These are phyloP conservation scores for Diglossa cyanea DNA, from an alignment of 2,797 vertebrate genomes.

Conservation along the genomic window DNA sequence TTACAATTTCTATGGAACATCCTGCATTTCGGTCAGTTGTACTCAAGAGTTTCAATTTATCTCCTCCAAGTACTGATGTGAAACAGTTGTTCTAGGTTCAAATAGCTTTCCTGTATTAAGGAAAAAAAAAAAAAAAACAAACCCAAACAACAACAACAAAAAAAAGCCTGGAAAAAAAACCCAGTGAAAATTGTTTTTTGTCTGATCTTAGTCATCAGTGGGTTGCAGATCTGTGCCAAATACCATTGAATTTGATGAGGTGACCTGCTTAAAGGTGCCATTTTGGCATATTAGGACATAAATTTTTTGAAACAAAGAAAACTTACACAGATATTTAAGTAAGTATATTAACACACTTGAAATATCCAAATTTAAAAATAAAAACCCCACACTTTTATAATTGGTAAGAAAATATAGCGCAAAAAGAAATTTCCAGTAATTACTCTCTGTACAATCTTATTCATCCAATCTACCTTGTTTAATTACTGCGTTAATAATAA, in stretches of 20 bases:
- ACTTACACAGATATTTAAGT: neutral
- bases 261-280: neutral
- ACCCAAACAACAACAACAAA: neutral
- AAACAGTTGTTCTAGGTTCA: neutral
- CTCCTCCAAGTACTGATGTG: neutral
- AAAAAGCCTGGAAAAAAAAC: accelerated
- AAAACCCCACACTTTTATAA: neutral
- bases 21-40: neutral
- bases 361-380: neutral
- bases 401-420: neutral
- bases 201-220: neutral
- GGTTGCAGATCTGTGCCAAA: neutral
- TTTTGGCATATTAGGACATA: neutral
- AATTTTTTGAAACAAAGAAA: neutral
- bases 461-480: neutral
- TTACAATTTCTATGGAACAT: neutral
- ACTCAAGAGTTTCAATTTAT: neutral
- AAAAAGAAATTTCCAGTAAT: neutral
- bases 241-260: neutral
- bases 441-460: accelerated
- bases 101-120: neutral
- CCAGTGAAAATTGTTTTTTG: neutral
- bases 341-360: neutral
- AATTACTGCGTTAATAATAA: neutral
- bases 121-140: too few relatives aligned